phyloP scores from a whole-genome alignment of 2,113 vertebrate species.

The Stigmatopora argus region DNA sequence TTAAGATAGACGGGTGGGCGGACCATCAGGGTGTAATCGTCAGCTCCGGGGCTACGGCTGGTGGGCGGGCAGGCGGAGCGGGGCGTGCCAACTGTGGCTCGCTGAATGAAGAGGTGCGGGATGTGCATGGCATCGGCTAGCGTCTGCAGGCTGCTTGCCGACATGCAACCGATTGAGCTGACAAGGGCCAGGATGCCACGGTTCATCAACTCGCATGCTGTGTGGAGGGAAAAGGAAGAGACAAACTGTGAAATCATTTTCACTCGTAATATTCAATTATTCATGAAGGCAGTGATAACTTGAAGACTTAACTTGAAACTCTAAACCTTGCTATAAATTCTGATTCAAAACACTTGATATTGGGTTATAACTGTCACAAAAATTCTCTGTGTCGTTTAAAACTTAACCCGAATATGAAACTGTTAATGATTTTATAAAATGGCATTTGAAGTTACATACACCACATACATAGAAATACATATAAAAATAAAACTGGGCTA shows the following conservation, averaged over 20 bases:
- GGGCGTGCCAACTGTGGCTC: constrained; percentile 81
- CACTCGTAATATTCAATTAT: not conserved
- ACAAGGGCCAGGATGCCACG: constrained; percentile 95
- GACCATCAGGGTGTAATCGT: constrained; percentile 95
- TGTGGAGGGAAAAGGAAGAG: constrained; percentile 23
- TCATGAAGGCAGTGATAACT: not conserved
- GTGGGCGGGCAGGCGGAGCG: constrained; percentile 84
- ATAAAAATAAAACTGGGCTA: not conserved
- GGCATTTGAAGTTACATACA: constrained; percentile 1
- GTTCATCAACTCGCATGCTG: constrained; percentile 98
- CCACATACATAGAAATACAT: no score
- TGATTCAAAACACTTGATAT: not conserved
- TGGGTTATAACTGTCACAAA: no score
- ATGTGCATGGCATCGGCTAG: constrained; percentile 97
- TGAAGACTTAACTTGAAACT: not conserved
- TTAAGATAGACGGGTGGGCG: constrained; percentile 93
- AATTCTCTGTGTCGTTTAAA: not conserved
- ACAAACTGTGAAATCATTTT: not conserved
- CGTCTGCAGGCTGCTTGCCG: constrained; percentile 89
- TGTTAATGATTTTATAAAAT: constrained; percentile 2
- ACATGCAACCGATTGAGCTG: constrained; percentile 96
- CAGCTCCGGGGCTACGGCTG: constrained; percentile 74
- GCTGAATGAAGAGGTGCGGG: constrained; percentile 95
- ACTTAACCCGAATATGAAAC: not conserved
- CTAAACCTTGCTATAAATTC: not conserved